Base-by-base conservation (phyloP, 2,888 invertebrate genomes). In the Eupithecia tripunctaria region DNA sequence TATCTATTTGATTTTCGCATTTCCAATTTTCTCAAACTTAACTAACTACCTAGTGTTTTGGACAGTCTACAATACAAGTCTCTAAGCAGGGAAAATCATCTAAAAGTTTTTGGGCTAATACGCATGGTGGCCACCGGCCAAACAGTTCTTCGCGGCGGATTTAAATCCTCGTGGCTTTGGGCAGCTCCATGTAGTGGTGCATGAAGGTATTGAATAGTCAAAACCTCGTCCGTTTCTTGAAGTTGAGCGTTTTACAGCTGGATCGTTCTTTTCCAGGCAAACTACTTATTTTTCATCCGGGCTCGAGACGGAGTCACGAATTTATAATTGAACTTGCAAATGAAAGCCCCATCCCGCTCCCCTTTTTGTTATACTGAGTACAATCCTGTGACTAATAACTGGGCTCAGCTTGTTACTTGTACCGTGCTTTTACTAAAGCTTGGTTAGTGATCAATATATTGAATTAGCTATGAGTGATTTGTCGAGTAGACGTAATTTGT, bases 351-450 rank as follows among this genome's bases (percentile, higher is more conserved):
- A n/a, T n/a, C n/a, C 7, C 2, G 1, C 2, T 1, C 8, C 10
- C 8, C 3, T 2, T 8, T 21, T 21, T 25, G 5, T 5, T 51
- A 21, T 51, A 36, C 38, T 41, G n/a, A 64, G 15, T 38, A 36
- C 73, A n/a, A 0, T 68, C 32, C 74, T 71, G 68, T 41, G 18
- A 14, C 63, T 66, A 56, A 72, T 74, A 74, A 74, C 69, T 47
- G 67, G 56, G 63, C 70, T 74, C 64, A n/a, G 8, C 12, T 67
- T 38, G 67, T 67, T 68, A 63, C 73, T 43, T 68, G 68, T 71
- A 62, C 71, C 67, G 63, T 72, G 63, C 69, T 63, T 69, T 74
- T 72, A 67, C 74, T 47, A 68, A 63, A 63, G 71, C 71, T 71
- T 56, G 32, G 68, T 25, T 15, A 74, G 68, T 56, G 56, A 59